Conservation (phyloP, 2,888 invertebrate species). For the Chrysina gloriosa region DNA sequence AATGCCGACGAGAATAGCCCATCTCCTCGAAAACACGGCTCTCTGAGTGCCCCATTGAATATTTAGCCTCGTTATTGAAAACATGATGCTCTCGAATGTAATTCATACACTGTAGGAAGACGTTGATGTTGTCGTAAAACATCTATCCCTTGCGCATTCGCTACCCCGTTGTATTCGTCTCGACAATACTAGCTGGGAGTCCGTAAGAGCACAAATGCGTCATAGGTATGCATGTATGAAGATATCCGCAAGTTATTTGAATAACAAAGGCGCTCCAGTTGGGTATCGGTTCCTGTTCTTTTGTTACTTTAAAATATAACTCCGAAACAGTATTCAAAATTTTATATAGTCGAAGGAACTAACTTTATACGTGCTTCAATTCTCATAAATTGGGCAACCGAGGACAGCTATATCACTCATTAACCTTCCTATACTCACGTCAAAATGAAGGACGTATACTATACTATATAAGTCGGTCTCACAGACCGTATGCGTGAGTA, state of each 20-base stretch:
- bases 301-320: too few species aligned
- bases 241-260: slow-evolving; percentile 17
- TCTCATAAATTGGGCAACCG: too few species aligned
- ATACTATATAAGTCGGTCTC: too few species aligned
- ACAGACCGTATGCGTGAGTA: too few species aligned
- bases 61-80: slow-evolving; percentile 65
- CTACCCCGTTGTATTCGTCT: slow-evolving; percentile 7
- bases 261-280: slow-evolving; percentile 8
- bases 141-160: slow-evolving; percentile 41
- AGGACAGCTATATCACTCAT: too few species aligned
- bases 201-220: neutral
- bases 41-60: slow-evolving; percentile 58
- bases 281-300: neutral
- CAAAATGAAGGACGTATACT: too few species aligned
- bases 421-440: too few species aligned
- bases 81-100: slow-evolving; percentile 61
- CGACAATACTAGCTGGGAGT: neutral
- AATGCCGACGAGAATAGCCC: slow-evolving; percentile 62
- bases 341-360: too few species aligned
- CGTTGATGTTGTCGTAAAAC: slow-evolving; percentile 58
- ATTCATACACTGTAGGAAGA: slow-evolving; percentile 59
- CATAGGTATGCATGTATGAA: slow-evolving; percentile 20
- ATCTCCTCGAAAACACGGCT: slow-evolving; percentile 58
- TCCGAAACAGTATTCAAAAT: too few species aligned
- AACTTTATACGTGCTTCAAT: too few species aligned